A percentile compares a stretch with the other conserved stretches of the same genome.
Conservation (phyloP, 2,888 invertebrate species). For the Oegoconia quadripuncta region DNA sequence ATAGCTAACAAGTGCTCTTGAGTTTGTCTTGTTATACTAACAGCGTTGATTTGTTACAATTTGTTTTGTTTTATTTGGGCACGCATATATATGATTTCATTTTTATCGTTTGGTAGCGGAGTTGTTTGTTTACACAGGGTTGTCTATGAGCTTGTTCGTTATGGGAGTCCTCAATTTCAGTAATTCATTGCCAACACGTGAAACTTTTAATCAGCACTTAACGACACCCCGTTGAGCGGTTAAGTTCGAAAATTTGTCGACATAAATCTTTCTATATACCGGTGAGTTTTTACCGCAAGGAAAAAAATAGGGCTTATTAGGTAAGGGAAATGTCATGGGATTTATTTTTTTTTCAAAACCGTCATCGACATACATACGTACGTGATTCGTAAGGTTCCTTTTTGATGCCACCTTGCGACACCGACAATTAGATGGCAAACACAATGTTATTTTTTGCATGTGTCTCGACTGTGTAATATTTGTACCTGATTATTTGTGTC, state of each 20-base stretch:
- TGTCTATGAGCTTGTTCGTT: constrained; percentile 16
- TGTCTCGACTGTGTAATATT: too few relatives aligned
- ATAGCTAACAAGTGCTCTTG: constrained; percentile 43
- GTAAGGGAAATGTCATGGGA: too few relatives aligned
- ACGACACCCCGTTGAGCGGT: constrained; percentile 34
- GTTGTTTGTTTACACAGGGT: background rate
- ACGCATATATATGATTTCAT: background rate
- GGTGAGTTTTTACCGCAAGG: too few relatives aligned
- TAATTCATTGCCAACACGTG: constrained; percentile 51
- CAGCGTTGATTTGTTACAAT: constrained; percentile 47
- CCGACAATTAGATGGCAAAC: too few relatives aligned
- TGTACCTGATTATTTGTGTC: too few relatives aligned
- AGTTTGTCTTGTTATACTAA: constrained; percentile 54
- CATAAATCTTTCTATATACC: too few relatives aligned
- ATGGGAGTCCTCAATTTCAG: constrained; percentile 25
- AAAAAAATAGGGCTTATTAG: too few relatives aligned
- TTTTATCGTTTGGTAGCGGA: background rate
- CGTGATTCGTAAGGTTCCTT: too few relatives aligned
- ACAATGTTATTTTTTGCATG: too few relatives aligned
- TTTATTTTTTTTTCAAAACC: too few relatives aligned
- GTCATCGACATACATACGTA: too few relatives aligned
- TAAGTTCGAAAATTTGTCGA: constrained; percentile 30
- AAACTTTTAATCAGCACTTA: constrained; percentile 64
- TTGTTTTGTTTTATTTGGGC: constrained; percentile 38
- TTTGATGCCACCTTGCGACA: too few relatives aligned